Evolutionary conservation across 2,888 invertebrate species (phyloP), one percentile per base, ranked within the genome.

Genomic region (Habroteleia sp.): DNA sequence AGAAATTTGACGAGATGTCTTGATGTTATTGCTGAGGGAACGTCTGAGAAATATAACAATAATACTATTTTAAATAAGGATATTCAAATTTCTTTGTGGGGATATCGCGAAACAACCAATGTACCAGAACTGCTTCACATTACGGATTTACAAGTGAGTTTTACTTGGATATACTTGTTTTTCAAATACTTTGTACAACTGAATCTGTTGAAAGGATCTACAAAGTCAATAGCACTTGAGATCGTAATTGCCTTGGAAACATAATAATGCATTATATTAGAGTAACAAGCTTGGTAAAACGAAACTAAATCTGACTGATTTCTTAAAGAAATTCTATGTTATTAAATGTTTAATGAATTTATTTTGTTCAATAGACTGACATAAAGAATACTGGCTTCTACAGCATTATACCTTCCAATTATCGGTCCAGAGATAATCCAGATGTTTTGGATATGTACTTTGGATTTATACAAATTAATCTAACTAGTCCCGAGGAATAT

Each of bases 391-490:
- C 91, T 4, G 96, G 96, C 1, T 90, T 90, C 60, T 94, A 94
- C 82, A 91, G 91, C 0, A 94, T 97, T 44, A 91, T 92, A 7
- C 95, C 96, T 0, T 92, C 92, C 3, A 92, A 93, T 80, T 97
- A 92, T 83, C 90, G 93, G 20, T 91, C 91, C 44, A 90, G 93
- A 13, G 92, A 94, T 69, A 94, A 96, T 81, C 90, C 91, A 23
- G 91, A 92, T 85, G 92, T 93, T 46, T 90, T 90, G 35, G 95
- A 96, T 80, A 92, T 96, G 90, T 93, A 94, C 84, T 96, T 96
- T 84, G 97, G 96, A 31, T 96, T 96, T 82, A 90, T 96, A 46
- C 95, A 94, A 87, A 95, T 97, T 65, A 97, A 96, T 88, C 89
- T 97, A 72, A 96, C 96, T 0, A 93, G 94, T 41, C 94, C 96